These are phyloP conservation scores for Anguilla rostrata DNA, from an alignment of 2,113 vertebrate genomes.

Conservation along the genomic window DNA sequence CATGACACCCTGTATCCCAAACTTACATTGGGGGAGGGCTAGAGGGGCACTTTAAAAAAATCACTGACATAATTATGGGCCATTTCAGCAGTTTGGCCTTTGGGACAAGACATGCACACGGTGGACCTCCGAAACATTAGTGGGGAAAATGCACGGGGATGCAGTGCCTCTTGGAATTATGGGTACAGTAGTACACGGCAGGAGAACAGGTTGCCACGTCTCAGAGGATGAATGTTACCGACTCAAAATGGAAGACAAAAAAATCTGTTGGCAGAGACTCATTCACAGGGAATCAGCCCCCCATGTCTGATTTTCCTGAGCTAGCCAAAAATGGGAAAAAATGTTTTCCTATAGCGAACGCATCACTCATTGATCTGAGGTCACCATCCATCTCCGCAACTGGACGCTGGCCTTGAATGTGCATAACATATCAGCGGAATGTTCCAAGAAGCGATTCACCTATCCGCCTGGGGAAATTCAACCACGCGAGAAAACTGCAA, in stretches of 20 bases:
- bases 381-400: background rate
- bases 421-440: background rate
- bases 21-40: too few species aligned
- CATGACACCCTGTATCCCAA: too few species aligned
- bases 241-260: background rate
- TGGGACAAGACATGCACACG: background rate
- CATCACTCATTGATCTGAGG: background rate
- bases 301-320: background rate
- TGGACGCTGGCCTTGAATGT: background rate
- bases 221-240: background rate
- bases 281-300: background rate
- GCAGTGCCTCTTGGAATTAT: background rate
- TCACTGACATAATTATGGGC: background rate
- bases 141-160: background rate
- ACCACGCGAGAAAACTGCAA: background rate
- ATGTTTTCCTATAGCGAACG: background rate
- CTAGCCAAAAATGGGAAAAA: background rate
- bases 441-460: background rate
- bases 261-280: background rate
- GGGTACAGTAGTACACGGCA: background rate
- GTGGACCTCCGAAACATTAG: background rate
- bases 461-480: background rate
- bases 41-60: background rate
- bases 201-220: background rate
- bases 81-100: background rate